A percentile compares a stretch with the other conserved stretches of the same genome.
phyloP scores from a whole-genome alignment of 2,113 vertebrate species.

The Melanocharis versteri region DNA sequence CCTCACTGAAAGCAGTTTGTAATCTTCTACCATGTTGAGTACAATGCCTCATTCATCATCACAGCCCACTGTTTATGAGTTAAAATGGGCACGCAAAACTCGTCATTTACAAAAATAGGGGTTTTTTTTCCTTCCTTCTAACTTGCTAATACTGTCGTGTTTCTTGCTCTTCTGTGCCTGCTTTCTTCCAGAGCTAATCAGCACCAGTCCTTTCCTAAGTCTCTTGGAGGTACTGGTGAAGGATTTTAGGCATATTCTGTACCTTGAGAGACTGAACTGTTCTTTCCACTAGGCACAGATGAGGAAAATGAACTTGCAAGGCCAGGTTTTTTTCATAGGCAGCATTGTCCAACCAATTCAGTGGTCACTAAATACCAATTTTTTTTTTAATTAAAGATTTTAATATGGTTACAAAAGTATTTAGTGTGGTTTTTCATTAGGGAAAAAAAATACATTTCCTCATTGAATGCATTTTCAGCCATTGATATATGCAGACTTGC shows the following conservation, averaged over 20 bases:
- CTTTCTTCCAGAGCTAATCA: background rate
- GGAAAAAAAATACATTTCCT: background rate
- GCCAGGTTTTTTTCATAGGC: background rate
- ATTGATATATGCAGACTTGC: background rate
- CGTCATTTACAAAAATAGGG: fast-evolving
- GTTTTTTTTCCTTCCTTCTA: background rate
- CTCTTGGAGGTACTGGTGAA: background rate
- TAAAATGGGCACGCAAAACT: background rate
- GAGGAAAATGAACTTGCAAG: background rate
- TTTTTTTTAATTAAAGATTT: background rate
- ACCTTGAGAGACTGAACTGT: background rate
- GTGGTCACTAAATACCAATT: background rate
- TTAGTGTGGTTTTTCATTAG: background rate
- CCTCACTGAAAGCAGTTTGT: background rate
- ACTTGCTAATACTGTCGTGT: background rate
- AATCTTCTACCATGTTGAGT: background rate
- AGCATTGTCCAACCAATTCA: background rate
- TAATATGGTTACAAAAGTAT: background rate
- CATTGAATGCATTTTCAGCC: background rate
- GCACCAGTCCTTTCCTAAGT: background rate
- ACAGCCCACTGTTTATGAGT: background rate
- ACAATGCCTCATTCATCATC: background rate
- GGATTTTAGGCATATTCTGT: background rate
- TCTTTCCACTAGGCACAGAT: background rate
- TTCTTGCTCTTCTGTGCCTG: background rate